These are phyloP conservation scores for Drosophila nr. perissopoda DNA, from an alignment of 2,888 invertebrate genomes.

Conservation along the genomic window DNA sequence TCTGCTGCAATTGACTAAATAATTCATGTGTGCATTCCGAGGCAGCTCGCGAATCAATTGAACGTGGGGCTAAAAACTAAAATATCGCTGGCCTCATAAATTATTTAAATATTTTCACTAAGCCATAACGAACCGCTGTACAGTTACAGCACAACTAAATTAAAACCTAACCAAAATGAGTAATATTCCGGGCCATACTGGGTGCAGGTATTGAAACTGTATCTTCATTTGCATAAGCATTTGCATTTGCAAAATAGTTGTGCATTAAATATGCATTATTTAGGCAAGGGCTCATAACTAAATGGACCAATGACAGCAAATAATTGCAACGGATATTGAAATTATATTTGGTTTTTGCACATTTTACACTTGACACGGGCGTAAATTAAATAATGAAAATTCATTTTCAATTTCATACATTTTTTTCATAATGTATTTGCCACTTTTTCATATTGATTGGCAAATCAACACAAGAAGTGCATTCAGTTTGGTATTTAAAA, in stretches of 20 bases:
- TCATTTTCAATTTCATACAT: not conserved
- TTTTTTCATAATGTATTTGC: constrained; percentile 3
- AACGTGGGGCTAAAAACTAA: constrained; percentile 42
- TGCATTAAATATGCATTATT: constrained; percentile 67
- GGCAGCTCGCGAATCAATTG: constrained; percentile 44
- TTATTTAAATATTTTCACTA: constrained; percentile 55
- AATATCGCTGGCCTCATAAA: constrained; percentile 51
- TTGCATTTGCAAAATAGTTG: constrained; percentile 16
- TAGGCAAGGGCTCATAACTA: constrained; percentile 22
- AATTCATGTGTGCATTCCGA: constrained; percentile 51
- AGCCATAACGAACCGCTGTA: not conserved
- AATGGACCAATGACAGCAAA: constrained; percentile 28
- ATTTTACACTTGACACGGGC: constrained; percentile 40
- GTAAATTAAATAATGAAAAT: constrained; percentile 43
- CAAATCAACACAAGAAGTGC: constrained; percentile 23
- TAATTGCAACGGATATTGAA: constrained; percentile 76
- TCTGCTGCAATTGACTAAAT: constrained; percentile 42
- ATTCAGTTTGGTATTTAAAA: constrained; percentile 32
- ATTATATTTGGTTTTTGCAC: constrained; percentile 64
- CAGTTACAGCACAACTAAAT: constrained; percentile 38
- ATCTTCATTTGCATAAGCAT: not conserved
- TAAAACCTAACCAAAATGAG: constrained; percentile 45
- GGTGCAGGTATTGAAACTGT: constrained; percentile 12
- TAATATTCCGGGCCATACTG: constrained; percentile 29
- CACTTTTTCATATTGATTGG: constrained; percentile 4